A percentile compares a stretch with the other conserved stretches of the same genome.
These are phyloP conservation scores for Archaeoteleia sp. DNA, from an alignment of 2,888 invertebrate species.

Conservation along the genomic window DNA sequence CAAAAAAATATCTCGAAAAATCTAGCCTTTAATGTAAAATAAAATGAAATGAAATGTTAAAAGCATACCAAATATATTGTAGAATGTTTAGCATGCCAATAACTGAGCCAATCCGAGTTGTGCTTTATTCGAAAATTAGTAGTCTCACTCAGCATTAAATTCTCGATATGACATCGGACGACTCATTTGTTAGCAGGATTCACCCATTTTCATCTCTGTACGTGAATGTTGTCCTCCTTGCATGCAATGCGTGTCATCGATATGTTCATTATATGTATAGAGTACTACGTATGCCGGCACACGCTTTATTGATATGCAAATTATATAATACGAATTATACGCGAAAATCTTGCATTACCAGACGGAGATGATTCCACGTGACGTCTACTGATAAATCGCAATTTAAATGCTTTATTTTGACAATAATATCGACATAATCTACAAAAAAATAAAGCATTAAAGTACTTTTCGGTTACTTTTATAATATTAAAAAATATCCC, in stretches of 20 bases:
- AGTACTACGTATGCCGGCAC: conserved; percentile 27
- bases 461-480: too few species aligned
- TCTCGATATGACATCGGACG: conserved; percentile 10
- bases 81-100: conserved; percentile 40
- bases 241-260: conserved; percentile 38
- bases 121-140: conserved; percentile 37
- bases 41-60: too few species aligned
- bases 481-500: too few species aligned
- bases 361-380: conserved; percentile 15
- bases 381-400: not conserved
- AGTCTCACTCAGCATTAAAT: conserved; percentile 21
- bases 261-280: conserved; percentile 26
- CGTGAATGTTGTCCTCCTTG: conserved; percentile 15
- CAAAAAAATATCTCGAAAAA: too few species aligned
- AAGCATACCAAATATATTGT: conserved; percentile 44
- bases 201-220: conserved; percentile 16
- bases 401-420: not conserved
- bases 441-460: too few species aligned
- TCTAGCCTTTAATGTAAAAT: too few species aligned
- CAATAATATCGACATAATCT: too few species aligned
- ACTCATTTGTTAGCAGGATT: conserved; percentile 18
- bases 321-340: conserved; percentile 35
- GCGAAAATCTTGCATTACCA: conserved; percentile 27
- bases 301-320: conserved; percentile 33
- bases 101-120: conserved; percentile 30